These are phyloP conservation scores for Zaprionus tsacasi DNA, from an alignment of 1,140 invertebrate genomes.

Conservation along the genomic window DNA sequence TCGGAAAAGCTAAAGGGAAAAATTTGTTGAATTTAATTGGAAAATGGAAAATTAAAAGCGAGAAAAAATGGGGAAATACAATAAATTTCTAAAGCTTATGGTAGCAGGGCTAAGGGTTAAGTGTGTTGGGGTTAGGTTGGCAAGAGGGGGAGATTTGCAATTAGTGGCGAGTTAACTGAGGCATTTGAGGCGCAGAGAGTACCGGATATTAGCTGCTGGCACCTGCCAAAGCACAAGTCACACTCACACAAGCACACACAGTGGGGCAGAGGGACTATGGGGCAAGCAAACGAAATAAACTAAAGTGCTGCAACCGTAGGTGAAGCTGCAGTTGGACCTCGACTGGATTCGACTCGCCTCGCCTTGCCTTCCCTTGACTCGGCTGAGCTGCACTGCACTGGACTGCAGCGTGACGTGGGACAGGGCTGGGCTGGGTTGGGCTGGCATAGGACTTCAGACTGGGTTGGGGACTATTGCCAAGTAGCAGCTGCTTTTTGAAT, in stretches of 20 bases:
- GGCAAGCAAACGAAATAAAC: slow-evolving; percentile 52
- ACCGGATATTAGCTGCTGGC: slow-evolving; percentile 44
- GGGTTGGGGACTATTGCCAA: slow-evolving; percentile 6
- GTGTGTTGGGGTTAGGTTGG: neutral
- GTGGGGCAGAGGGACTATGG: neutral
- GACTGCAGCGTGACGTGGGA: neutral
- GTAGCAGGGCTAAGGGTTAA: slow-evolving; percentile 10
- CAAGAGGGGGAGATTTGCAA: slow-evolving; percentile 48
- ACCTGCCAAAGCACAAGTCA: slow-evolving; percentile 45
- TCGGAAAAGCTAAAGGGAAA: slow-evolving; percentile 53
- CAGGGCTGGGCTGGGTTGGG: neutral
- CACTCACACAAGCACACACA: slow-evolving; percentile 15
- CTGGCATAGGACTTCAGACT: too few species aligned
- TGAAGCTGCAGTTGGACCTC: neutral
- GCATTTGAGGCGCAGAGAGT: slow-evolving; percentile 49
- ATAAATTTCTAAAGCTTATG: slow-evolving; percentile 27
- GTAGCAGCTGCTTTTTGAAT: slow-evolving; percentile 80
- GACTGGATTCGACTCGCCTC: neutral
- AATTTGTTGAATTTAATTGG: slow-evolving; percentile 31
- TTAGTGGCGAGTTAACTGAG: slow-evolving; percentile 70
- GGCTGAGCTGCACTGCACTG: neutral
- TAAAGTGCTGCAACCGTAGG: slow-evolving; percentile 56
- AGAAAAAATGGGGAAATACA: neutral
- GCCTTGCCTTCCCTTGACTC: neutral
- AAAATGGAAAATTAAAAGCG: slow-evolving; percentile 8